Evolutionary conservation across 2,113 vertebrate species (phyloP).

Genomic region (Plestiodon gilberti): DNA sequence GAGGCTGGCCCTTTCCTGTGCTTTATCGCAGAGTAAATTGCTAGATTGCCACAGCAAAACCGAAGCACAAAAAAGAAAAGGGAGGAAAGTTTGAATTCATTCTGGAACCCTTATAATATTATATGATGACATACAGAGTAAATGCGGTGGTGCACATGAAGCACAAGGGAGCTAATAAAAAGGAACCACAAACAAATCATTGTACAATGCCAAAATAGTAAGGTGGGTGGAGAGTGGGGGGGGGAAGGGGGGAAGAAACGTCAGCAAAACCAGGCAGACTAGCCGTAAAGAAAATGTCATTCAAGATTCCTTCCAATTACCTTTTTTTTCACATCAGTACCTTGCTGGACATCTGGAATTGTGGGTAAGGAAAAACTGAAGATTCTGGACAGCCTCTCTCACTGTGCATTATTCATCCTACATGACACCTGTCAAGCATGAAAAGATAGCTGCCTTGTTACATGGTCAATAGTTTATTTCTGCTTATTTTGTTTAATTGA

Average conservation of each 20-base stretch:
- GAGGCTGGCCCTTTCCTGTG: slow-evolving; percentile 57
- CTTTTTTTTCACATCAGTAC: no score
- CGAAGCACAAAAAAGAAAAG: neutral
- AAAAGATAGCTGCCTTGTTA: neutral
- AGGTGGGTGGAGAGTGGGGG: no score
- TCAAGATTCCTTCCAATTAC: neutral
- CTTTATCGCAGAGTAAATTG: slow-evolving; percentile 62
- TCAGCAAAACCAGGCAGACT: neutral
- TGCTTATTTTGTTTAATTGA: no score
- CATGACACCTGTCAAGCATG: neutral
- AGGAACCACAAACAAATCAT: slow-evolving; percentile 29
- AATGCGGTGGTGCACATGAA: slow-evolving; percentile 10
- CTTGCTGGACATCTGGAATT: neutral
- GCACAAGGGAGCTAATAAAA: slow-evolving; percentile 49
- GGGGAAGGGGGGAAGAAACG: neutral
- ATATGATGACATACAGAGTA: slow-evolving; percentile 7
- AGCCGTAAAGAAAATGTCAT: neutral
- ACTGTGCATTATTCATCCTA: neutral
- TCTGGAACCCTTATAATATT: slow-evolving; percentile 45
- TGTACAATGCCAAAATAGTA: neutral
- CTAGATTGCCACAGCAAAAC: slow-evolving; percentile 41
- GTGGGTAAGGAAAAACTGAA: neutral
- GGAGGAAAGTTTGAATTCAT: slow-evolving; percentile 49
- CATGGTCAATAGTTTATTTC: no score
- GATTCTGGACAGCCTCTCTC: neutral